phyloP scores from a whole-genome alignment of 1,140 invertebrate genomes.

The Parapsyche elsis region DNA sequence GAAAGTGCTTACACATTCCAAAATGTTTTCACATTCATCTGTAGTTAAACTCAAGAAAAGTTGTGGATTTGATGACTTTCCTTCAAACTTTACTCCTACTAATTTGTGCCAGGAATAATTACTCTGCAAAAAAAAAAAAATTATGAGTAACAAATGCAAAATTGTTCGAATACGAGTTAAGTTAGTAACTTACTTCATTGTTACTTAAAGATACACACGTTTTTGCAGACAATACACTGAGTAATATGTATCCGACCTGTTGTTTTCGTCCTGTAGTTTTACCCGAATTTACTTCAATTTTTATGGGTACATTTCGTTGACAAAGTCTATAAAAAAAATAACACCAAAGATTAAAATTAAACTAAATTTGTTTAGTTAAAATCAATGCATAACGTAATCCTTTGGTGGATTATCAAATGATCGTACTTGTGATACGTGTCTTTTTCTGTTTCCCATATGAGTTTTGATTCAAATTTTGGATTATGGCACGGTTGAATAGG shows the following conservation, averaged over 20 bases:
- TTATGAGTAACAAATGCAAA: constrained; percentile 4
- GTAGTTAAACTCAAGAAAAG: constrained; percentile 43
- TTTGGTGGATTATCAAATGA: too few species aligned
- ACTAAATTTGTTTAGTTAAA: not conserved
- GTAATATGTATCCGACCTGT: constrained; percentile 49
- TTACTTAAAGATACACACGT: constrained; percentile 18
- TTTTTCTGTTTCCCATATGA: constrained; percentile 57
- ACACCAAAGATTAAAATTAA: not conserved
- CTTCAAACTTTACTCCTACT: constrained; percentile 46
- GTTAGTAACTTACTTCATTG: constrained; percentile 36
- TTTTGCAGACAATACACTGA: constrained; percentile 46
- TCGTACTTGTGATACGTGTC: constrained; percentile 54
- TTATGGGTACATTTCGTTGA: constrained; percentile 49
- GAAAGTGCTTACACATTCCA: constrained; percentile 20
- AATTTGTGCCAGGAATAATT: constrained; percentile 51
- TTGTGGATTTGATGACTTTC: constrained; percentile 45
- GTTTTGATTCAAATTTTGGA: constrained; percentile 51
- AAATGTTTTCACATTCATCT: constrained; percentile 15
- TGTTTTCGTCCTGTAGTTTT: constrained; percentile 33
- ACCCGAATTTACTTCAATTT: constrained; percentile 43
- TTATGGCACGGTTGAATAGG: constrained; percentile 35
- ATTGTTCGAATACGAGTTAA: too few species aligned
- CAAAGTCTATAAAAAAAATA: constrained; percentile 47
- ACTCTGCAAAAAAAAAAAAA: constrained; percentile 41
- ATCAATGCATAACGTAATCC: not conserved